Evolutionary conservation across 2,888 invertebrate species (phyloP).

Genomic region (Rugalucina vietnamica): DNA sequence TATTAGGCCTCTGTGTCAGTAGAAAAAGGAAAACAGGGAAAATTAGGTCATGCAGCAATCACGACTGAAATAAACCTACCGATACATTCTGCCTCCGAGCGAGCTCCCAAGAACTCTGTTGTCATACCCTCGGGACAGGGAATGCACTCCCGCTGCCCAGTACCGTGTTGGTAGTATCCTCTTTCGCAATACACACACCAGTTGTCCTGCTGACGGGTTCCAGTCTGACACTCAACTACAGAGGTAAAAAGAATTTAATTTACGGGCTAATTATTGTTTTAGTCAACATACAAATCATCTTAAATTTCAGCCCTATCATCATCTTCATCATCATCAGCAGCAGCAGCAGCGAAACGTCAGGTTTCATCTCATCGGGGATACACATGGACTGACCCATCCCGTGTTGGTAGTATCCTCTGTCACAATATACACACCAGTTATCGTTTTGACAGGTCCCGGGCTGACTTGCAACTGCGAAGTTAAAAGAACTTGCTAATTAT

Average conservation of each 20-base stretch:
- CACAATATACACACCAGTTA: constrained; percentile 52
- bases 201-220: constrained; percentile 31
- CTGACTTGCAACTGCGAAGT: constrained; percentile 46
- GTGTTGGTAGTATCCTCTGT: constrained; percentile 43
- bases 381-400: constrained; percentile 36
- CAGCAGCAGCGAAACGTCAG: too few species aligned
- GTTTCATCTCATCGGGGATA: too few species aligned
- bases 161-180: constrained; percentile 39
- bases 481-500: too few species aligned
- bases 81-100: constrained; percentile 40
- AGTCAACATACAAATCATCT: too few species aligned
- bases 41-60: too few species aligned
- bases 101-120: constrained; percentile 44
- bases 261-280: too few species aligned
- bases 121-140: constrained; percentile 32
- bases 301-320: too few species aligned
- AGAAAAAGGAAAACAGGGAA: too few species aligned
- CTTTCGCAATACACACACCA: constrained; percentile 52
- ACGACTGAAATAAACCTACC: too few species aligned
- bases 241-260: too few species aligned
- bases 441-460: constrained; percentile 35
- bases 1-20: too few species aligned
- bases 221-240: constrained; percentile 53
- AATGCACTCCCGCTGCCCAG: constrained; percentile 36
- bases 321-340: too few species aligned